Evolutionary conservation across 2,888 invertebrate genomes (phyloP).

Genomic region (Sphaerophoria rueppellii): DNA sequence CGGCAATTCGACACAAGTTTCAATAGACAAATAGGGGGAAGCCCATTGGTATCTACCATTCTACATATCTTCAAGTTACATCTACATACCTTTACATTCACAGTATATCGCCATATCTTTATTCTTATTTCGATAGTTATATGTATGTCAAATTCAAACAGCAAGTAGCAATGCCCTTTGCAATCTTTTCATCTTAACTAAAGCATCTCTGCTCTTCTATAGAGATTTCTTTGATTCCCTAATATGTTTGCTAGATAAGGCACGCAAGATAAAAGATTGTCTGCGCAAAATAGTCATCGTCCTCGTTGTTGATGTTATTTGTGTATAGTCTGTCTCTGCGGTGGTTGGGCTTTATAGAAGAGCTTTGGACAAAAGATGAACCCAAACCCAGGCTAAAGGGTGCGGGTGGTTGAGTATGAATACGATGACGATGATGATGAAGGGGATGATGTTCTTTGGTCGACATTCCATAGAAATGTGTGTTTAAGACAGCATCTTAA

Average conservation of each 20-base stretch:
- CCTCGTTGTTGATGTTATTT: neutral
- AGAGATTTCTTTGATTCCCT: slow-evolving; percentile 52
- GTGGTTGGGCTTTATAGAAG: neutral
- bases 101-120: neutral
- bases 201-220: slow-evolving; percentile 44
- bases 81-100: neutral
- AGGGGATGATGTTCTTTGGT: slow-evolving; percentile 33
- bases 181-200: slow-evolving; percentile 49
- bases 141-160: slow-evolving; percentile 1
- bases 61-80: neutral
- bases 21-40: slow-evolving; percentile 5
- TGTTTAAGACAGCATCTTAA: slow-evolving; percentile 41
- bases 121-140: neutral
- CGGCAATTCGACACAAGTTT: slow-evolving; percentile 36
- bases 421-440: neutral
- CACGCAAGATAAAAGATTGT: slow-evolving; percentile 62
- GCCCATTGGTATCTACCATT: slow-evolving; percentile 10
- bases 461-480: slow-evolving; percentile 7
- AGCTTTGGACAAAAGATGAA: neutral
- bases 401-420: neutral
- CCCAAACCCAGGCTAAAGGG: neutral
- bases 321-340: neutral
- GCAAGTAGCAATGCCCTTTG: slow-evolving; percentile 69
- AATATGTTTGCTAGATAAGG: slow-evolving; percentile 68
- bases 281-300: slow-evolving; percentile 48